phyloP scores from a whole-genome alignment of 1,140 invertebrate species.

The Dreissena polymorpha region DNA sequence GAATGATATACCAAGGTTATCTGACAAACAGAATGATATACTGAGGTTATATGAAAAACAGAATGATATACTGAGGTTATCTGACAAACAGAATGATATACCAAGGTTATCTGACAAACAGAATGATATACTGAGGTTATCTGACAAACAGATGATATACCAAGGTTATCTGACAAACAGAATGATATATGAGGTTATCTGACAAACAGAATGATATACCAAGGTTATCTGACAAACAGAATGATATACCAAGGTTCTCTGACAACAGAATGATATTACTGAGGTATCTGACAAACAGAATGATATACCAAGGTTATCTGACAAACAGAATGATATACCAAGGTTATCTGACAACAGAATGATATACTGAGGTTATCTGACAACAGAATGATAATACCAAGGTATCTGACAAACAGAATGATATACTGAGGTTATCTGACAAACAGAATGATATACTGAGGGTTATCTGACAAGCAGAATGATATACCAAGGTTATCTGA shows the following conservation, averaged over 20 bases:
- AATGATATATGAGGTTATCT: neutral
- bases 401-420: too few species aligned
- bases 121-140: neutral
- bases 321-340: too few species aligned
- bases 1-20: neutral
- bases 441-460: neutral
- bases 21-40: too few species aligned
- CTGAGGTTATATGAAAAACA: neutral
- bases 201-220: too few species aligned
- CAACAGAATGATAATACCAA: too few species aligned
- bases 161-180: neutral
- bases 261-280: too few species aligned
- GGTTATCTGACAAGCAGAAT: neutral
- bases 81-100: too few species aligned
- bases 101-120: conserved; percentile 1
- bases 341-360: neutral
- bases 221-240: neutral
- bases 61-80: neutral
- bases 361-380: conserved; percentile 3
- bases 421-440: conserved; percentile 13
- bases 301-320: neutral
- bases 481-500: conserved; percentile 3
- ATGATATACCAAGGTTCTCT: neutral
- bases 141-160: too few species aligned
- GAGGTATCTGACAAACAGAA: conserved; percentile 1